Evolutionary conservation across 2,797 vertebrate species (phyloP).

Genomic region (Orestias chungarensis): DNA sequence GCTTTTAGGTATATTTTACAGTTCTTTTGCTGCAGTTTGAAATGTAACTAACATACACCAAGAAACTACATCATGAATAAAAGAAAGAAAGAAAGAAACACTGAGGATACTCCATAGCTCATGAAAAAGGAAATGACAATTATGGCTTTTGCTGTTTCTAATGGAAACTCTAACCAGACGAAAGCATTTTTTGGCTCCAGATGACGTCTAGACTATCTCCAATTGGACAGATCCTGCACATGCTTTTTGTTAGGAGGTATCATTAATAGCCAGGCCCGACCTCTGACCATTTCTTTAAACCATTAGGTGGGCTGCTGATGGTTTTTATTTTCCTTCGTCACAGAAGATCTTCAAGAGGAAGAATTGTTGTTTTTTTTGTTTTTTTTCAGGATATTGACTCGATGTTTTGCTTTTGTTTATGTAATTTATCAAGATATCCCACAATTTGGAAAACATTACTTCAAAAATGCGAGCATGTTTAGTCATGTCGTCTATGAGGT

Average conservation of each 20-base stretch:
- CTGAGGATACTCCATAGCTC: not conserved
- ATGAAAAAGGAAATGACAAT: not conserved
- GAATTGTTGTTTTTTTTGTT: slow-evolving; percentile 40
- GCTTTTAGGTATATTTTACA: not conserved
- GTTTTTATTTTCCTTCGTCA: slow-evolving; percentile 72
- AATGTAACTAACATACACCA: not conserved
- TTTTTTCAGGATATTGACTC: slow-evolving; percentile 33
- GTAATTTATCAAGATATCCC: not conserved
- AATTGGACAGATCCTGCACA: slow-evolving; percentile 62
- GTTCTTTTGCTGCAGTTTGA: not conserved
- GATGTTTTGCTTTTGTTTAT: slow-evolving; percentile 27
- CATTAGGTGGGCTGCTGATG: slow-evolving; percentile 71
- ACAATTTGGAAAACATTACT: not conserved
- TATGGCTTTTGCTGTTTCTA: slow-evolving; percentile 64
- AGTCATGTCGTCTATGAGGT: not conserved
- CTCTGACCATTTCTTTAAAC: slow-evolving; percentile 79
- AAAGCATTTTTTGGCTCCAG: slow-evolving; percentile 54
- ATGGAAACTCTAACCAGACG: slow-evolving; percentile 67
- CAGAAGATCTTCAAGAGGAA: slow-evolving; percentile 50
- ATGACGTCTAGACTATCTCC: slow-evolving; percentile 50
- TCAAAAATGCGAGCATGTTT: not conserved
- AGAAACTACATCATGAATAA: slow-evolving; percentile 2
- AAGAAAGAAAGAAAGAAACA: not conserved
- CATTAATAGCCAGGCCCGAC: slow-evolving; percentile 74
- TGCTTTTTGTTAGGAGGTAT: slow-evolving; percentile 72